These are phyloP conservation scores for Sphecodes monilicornis DNA, from an alignment of 2,888 invertebrate genomes.

Conservation along the genomic window DNA sequence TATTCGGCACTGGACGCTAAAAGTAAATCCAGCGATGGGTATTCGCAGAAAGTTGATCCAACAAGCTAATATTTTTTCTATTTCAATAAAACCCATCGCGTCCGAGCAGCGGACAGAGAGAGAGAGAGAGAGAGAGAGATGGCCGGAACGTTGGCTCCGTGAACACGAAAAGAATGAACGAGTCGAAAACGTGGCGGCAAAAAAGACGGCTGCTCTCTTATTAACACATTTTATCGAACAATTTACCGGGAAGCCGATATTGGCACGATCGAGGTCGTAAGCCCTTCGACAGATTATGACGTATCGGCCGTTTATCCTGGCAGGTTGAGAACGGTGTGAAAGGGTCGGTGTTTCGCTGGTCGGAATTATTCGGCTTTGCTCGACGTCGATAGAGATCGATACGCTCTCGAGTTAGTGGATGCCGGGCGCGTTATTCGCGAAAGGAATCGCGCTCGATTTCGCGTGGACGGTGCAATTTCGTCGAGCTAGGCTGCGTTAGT, in stretches of 20 bases:
- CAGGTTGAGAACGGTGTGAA: slow-evolving; percentile 12
- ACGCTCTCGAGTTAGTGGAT: not conserved
- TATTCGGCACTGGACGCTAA: not conserved
- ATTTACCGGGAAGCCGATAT: not conserved
- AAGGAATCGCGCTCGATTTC: not conserved
- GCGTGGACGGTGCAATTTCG: not conserved
- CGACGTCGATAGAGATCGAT: slow-evolving; percentile 15
- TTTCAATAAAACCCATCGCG: not conserved
- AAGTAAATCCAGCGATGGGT: not conserved
- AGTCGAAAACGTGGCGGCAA: not conserved
- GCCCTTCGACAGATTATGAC: slow-evolving; percentile 47
- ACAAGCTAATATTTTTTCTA: not conserved
- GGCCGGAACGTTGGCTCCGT: not conserved
- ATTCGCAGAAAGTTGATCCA: not conserved
- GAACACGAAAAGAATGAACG: not conserved
- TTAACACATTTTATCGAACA: slow-evolving; percentile 10
- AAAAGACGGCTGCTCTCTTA: not conserved
- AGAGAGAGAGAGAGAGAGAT: not conserved
- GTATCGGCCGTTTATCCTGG: slow-evolving; percentile 39
- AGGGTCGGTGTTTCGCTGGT: slow-evolving; percentile 11
- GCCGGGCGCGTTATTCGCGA: not conserved
- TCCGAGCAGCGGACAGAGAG: not conserved
- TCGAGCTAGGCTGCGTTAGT: not conserved
- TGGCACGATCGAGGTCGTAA: slow-evolving; percentile 23
- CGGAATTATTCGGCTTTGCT: slow-evolving; percentile 24